A percentile compares a stretch with the other conserved stretches of the same genome.
Evolutionary conservation across 2,113 vertebrate genomes (phyloP).

Genomic region (Zosterops borbonicus): DNA sequence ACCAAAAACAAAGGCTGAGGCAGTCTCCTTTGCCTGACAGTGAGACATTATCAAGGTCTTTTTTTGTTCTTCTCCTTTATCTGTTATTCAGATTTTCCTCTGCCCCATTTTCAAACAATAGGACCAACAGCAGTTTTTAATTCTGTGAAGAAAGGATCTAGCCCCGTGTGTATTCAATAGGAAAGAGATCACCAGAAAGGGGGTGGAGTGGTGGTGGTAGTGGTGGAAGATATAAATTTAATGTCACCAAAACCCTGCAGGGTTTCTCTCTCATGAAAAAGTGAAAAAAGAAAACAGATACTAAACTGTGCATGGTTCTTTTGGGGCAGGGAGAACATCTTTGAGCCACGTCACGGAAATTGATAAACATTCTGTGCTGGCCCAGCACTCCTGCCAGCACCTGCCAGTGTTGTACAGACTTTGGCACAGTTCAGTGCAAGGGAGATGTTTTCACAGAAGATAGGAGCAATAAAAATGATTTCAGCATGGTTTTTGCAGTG

Average conservation of each 20-base stretch:
- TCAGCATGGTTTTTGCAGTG: not conserved
- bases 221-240: not conserved
- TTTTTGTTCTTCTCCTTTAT: not conserved
- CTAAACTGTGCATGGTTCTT: not conserved
- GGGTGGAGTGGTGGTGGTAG: fast-evolving
- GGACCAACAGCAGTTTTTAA: not conserved
- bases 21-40: not conserved
- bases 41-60: not conserved
- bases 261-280: not conserved
- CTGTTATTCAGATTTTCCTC: not conserved
- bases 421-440: not conserved
- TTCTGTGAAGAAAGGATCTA: not conserved
- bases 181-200: not conserved
- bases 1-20: not conserved
- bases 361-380: not conserved
- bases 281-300: not conserved
- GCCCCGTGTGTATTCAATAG: not conserved
- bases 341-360: not conserved
- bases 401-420: not conserved
- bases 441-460: not conserved
- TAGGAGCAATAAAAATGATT: not conserved
- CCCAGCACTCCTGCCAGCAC: not conserved
- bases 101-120: not conserved
- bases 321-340: not conserved
- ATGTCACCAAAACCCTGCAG: not conserved